A percentile compares a stretch with the other conserved stretches of the same genome.
These are phyloP conservation scores for Monopis laevigella DNA, from an alignment of 2,888 invertebrate genomes.

Conservation along the genomic window DNA sequence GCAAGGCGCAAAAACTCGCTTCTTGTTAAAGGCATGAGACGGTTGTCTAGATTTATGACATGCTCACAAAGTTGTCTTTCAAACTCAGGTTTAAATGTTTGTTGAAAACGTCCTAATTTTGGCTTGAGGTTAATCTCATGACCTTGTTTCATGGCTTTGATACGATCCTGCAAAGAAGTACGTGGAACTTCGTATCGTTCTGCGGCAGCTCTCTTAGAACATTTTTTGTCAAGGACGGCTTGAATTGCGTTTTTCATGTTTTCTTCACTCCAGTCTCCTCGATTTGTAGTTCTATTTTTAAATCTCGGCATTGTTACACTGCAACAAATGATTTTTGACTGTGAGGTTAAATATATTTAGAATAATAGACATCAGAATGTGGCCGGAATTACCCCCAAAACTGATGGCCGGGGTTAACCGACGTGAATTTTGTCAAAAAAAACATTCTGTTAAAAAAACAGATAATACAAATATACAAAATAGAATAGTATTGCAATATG, in stretches of 20 bases:
- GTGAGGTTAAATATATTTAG: too few relatives aligned
- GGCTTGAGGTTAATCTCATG: conserved; percentile 15
- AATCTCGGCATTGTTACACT: too few relatives aligned
- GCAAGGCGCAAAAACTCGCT: conserved; percentile 12
- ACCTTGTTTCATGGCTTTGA: conserved; percentile 16
- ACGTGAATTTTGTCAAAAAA: too few relatives aligned
- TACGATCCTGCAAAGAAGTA: conserved; percentile 16
- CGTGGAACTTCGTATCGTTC: conserved; percentile 12
- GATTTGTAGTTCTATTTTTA: conserved; percentile 15
- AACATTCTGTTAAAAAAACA: too few relatives aligned
- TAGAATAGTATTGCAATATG: too few relatives aligned
- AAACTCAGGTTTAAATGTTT: conserved; percentile 15
- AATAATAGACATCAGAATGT: too few relatives aligned
- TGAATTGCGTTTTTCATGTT: conserved; percentile 11
- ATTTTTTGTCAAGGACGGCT: conserved; percentile 9
- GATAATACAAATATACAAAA: too few relatives aligned
- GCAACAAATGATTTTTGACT: too few relatives aligned
- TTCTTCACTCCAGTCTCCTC: conserved; percentile 11
- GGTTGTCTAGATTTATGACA: conserved; percentile 14
- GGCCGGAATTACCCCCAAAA: too few relatives aligned
- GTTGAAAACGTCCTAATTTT: conserved; percentile 18
- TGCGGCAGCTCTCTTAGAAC: conserved; percentile 9
- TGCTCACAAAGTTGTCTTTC: conserved; percentile 15
- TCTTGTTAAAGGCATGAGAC: conserved; percentile 17
- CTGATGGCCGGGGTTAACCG: too few relatives aligned